Base-by-base conservation (phyloP, 2,113 vertebrate species). In the Tricholaema leucomelas region DNA sequence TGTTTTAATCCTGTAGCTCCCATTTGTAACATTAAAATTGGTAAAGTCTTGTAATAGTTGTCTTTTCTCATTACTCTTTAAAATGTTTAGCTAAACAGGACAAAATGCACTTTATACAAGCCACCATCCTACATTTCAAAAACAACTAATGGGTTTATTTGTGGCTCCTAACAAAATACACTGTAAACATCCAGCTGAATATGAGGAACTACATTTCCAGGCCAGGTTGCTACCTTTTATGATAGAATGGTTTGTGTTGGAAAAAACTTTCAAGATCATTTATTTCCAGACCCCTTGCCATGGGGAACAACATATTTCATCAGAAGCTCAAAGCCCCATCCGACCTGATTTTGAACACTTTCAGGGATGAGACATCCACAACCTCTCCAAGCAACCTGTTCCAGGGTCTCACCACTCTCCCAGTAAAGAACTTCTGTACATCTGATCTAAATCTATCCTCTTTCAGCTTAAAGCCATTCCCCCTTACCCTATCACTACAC, bases 1-100 rank as follows among this genome's bases (percentile, higher is more conserved):
- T 82, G 64, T 92, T 93, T 91, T 71, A 94, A 87, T 87, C 86
- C 40, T 46, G 18, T 59, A 59, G 40, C 16, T 92, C 81, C 82
- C 79, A 80, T 38, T 58, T 67, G 60, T 56, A 93, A 79, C 55
- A 50, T 77, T 40, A 76, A 81, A 90, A 72, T 59, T 54, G 1
- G 0, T 40, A 40, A 86, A 92, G 31, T 19, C 55, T 36, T 90
- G 75, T 93, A 93, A 86, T 59, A 73, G 44, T 38, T 81, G 46
- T 67, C 88, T 91, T 87, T 55, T 31, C 70, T 71, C 67, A 61
- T 91, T 79, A 63, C 48, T 73, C 65, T 63, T 46, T 25, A 54
- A 91, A 93, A 20, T 8, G 31, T 60, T 81, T 42, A 78, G 42
- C 46, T 79, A 85, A 94, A 90, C 19, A 78, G 87, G 78, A 78